Conservation (phyloP, 2,113 vertebrate genomes). For the Andinoacara biseriatus region DNA sequence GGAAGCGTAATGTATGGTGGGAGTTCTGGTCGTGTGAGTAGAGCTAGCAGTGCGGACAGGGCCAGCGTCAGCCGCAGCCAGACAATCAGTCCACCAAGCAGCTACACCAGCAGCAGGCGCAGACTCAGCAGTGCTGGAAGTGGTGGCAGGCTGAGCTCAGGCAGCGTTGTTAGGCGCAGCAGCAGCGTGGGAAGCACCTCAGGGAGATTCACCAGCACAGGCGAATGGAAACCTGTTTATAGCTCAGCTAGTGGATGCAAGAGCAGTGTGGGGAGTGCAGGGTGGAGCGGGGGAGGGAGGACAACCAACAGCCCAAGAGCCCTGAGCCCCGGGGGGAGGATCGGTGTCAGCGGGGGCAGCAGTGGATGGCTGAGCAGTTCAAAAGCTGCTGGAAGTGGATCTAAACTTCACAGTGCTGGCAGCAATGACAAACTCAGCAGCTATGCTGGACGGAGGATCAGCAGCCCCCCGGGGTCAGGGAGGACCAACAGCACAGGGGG, state of each 20-base stretch:
- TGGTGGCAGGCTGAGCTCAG: not conserved
- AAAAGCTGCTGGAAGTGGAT: not conserved
- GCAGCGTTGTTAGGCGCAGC: not conserved
- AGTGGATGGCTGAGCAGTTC: not conserved
- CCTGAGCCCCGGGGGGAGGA: not conserved
- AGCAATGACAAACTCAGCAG: constrained; percentile 13
- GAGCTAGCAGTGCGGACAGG: not conserved
- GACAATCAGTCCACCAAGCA: not conserved
- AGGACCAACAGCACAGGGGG: constrained; percentile 12
- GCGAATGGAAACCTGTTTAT: constrained; percentile 41
- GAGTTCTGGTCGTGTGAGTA: not conserved
- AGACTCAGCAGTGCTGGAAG: not conserved
- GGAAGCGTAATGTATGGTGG: constrained; percentile 18
- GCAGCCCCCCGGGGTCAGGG: constrained; percentile 3
- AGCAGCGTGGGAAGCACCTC: not conserved
- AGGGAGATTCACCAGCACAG: constrained; percentile 1
- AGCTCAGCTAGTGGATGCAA: constrained; percentile 9
- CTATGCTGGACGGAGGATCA: not conserved
- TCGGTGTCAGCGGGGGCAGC: not conserved
- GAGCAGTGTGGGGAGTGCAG: not conserved
- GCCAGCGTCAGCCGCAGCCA: not conserved
- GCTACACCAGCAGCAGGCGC: not conserved
- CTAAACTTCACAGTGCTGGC: not conserved
- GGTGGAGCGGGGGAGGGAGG: not conserved
- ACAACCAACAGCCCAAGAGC: constrained; percentile 6